phyloP scores from a whole-genome alignment of 2,113 vertebrate species.

The Hippocampus guttulatus region DNA sequence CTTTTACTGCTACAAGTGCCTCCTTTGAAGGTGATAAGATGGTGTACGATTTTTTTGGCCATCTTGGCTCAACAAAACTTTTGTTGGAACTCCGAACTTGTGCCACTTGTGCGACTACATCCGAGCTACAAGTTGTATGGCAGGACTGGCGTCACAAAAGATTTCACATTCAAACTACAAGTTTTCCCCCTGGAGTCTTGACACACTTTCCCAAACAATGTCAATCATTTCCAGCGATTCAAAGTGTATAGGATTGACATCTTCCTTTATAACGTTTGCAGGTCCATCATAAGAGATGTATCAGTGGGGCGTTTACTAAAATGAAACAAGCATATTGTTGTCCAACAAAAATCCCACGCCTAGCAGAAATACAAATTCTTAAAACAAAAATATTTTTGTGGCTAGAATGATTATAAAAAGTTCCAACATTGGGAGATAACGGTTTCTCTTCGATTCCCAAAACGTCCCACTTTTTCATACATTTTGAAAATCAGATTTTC shows the following conservation, averaged over 20 bases:
- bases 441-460: too few relatives aligned
- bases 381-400: too few relatives aligned
- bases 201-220: too few relatives aligned
- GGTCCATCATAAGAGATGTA: not conserved
- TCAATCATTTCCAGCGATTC: not conserved
- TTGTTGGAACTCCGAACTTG: not conserved
- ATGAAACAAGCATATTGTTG: not conserved
- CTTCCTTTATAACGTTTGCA: not conserved
- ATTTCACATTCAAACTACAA: not conserved
- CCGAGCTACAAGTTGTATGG: not conserved
- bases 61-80: not conserved
- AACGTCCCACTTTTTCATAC: too few relatives aligned
- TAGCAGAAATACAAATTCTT: too few relatives aligned
- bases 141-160: not conserved
- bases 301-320: not conserved
- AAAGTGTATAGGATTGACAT: not conserved
- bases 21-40: conserved; percentile 12
- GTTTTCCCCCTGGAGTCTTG: not conserved
- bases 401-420: too few relatives aligned
- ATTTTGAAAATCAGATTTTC: too few relatives aligned
- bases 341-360: not conserved
- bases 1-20: conserved; percentile 2
- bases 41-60: not conserved
- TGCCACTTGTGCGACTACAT: not conserved
- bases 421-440: too few relatives aligned